A percentile compares a stretch with the other conserved stretches of the same genome.
phyloP scores from a whole-genome alignment of 92 coral and sea anemone genomes.

The Epizoanthus fatuus region DNA sequence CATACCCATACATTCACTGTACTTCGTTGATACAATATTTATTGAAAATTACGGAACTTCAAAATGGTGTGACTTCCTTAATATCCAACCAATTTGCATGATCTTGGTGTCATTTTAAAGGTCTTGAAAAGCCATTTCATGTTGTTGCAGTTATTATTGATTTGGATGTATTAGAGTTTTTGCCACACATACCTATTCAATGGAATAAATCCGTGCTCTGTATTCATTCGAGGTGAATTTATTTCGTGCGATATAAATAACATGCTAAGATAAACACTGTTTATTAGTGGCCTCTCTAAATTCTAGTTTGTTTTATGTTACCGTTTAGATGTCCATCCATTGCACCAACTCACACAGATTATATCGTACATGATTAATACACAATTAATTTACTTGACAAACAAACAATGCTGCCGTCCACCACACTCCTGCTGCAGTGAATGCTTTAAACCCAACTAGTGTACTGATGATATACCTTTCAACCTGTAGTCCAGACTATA shows the following conservation, averaged over 20 bases:
- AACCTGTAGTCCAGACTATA: conserved; percentile 40
- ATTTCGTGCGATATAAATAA: too few relatives aligned
- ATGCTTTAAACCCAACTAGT: conserved; percentile 37
- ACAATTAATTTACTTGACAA: too few relatives aligned
- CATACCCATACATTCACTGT: background rate
- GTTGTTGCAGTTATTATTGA: background rate
- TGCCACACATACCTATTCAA: background rate
- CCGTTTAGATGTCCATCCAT: too few relatives aligned
- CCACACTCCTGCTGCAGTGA: conserved; percentile 15
- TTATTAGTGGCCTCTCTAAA: too few relatives aligned
- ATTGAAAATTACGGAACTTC: background rate
- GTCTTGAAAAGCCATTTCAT: background rate
- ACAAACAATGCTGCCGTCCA: conserved; percentile 44
- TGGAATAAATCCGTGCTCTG: conserved; percentile 44
- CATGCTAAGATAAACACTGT: too few relatives aligned
- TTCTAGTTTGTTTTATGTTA: background rate
- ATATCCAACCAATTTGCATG: background rate
- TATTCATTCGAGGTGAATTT: conserved; percentile 41
- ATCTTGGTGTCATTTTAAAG: background rate
- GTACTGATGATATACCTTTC: conserved; percentile 24
- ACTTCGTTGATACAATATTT: background rate
- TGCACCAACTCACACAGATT: too few relatives aligned
- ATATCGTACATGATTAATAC: too few relatives aligned
- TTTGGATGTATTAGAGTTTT: background rate
- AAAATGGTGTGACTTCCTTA: background rate